These are phyloP conservation scores for Vanessa tameamea DNA, from an alignment of 1,140 invertebrate genomes.

Conservation along the genomic window DNA sequence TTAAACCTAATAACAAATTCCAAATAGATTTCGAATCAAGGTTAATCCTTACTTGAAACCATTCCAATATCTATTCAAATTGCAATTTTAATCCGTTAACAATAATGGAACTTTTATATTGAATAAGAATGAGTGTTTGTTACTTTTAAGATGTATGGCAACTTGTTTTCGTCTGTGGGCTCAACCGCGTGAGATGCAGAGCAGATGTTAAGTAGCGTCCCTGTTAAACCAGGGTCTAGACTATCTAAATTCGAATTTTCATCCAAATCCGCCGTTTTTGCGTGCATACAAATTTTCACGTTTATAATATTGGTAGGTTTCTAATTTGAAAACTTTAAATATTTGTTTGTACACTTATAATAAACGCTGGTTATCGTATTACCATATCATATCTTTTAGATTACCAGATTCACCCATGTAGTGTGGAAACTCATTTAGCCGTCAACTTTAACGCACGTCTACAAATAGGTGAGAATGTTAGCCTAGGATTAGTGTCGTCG, in stretches of 20 bases:
- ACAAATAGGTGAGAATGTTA: conserved; percentile 58
- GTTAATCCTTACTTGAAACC: conserved; percentile 10
- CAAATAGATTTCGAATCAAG: conserved; percentile 6
- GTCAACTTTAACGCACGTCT: conserved; percentile 32
- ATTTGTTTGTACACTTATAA: conserved; percentile 18
- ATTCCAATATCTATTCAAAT: not conserved
- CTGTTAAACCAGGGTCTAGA: no score
- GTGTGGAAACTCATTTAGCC: conserved; percentile 6
- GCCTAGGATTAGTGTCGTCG: conserved; percentile 43
- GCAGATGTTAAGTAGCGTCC: no score
- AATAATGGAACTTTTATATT: not conserved
- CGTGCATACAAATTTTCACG: no score
- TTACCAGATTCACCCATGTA: conserved; percentile 23
- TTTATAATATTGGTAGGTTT: not conserved
- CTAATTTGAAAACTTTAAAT: not conserved
- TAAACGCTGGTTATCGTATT: conserved; percentile 26
- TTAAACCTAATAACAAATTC: conserved; percentile 8
- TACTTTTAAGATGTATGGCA: no score
- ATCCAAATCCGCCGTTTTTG: no score
- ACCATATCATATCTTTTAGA: conserved; percentile 34
- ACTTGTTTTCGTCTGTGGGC: no score
- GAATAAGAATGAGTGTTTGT: no score
- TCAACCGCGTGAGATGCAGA: no score
- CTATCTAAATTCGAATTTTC: no score
- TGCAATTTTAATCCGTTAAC: not conserved